Base-by-base conservation (phyloP, 2,888 invertebrate genomes). In the Exocentrus adspersus region DNA sequence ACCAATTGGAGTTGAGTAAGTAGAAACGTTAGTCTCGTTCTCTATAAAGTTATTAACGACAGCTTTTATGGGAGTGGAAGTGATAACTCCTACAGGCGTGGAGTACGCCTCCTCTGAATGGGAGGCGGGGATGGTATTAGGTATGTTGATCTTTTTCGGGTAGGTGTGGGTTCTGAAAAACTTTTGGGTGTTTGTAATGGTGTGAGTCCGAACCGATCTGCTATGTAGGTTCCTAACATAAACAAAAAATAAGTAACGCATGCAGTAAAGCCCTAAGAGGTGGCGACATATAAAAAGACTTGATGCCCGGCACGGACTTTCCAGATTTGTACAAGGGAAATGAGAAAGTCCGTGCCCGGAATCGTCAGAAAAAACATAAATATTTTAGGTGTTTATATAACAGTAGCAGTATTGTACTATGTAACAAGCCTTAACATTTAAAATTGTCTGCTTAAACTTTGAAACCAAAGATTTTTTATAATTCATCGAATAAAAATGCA, bases 221-320 rank as follows among this genome's bases (percentile, higher is more conserved):
- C 86, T 86, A 75, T 86, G 86, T 75, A 86, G 86, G 77, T 85
- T 86, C 87, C 87, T 87, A 61, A 84, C 77, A 84, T 83, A 83
- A 82, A 84, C 79, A 83, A 80, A 68, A 81, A 80, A 77, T 75
- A 75, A 76, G 76, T 81, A 76, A 79, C 77, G 82, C 84, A 83
- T 84, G 84, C 84, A 82, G 73, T 37, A 42, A 50, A 50, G 42
- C 57, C 51, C 62, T 57, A 62, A 59, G 20, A 48, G 53, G 60
- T 24, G 61, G 48, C 53, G 46, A 48, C 20, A 54, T 28, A 20
- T 45, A 41, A 46, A 61, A 50, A n/a, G n/a, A n/a, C n/a, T n/a
- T n/a, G n/a, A n/a, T n/a, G n/a, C n/a, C n/a, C n/a, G n/a, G n/a
- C n/a, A n/a, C n/a, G n/a, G n/a, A n/a, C n/a, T n/a, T n/a, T n/a